Percentiles rank a stretch among this genome's conserved stretches.
These are phyloP conservation scores for Drosophila hydei DNA, from an alignment of 1,140 invertebrate genomes.

Conservation along the genomic window DNA sequence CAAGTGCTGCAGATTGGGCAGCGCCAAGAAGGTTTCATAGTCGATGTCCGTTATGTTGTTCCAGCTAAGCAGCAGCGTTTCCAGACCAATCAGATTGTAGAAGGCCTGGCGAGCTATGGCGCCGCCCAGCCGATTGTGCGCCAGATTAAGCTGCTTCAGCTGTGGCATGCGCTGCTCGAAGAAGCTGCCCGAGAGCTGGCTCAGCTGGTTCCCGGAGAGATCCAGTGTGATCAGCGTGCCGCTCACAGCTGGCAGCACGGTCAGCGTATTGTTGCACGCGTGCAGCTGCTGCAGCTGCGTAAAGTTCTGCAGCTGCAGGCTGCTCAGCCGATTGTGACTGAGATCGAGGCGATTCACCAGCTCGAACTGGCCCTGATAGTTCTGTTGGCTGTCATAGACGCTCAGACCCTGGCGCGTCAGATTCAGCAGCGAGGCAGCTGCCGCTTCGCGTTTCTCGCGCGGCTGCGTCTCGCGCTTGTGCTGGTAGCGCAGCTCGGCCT, in stretches of 20 bases:
- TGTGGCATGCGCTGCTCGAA: slow-evolving; percentile 73
- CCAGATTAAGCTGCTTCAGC: slow-evolving; percentile 87
- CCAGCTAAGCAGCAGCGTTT: slow-evolving; percentile 85
- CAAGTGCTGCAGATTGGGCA: slow-evolving; percentile 90
- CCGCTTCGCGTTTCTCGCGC: slow-evolving; percentile 4
- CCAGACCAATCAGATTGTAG: slow-evolving; percentile 78
- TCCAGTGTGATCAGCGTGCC: slow-evolving; percentile 82
- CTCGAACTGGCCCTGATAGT: slow-evolving; percentile 59
- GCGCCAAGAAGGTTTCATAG: slow-evolving; percentile 86
- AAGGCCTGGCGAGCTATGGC: slow-evolving; percentile 81
- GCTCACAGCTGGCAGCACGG: slow-evolving; percentile 36
- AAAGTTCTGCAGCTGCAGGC: slow-evolving; percentile 49
- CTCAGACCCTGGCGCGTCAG: slow-evolving; percentile 46
- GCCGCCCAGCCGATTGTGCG: slow-evolving; percentile 83
- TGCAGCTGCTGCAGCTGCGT: slow-evolving; percentile 58
- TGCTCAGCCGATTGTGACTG: slow-evolving; percentile 53
- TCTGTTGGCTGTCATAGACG: slow-evolving; percentile 53
- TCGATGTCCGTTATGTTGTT: slow-evolving; percentile 86
- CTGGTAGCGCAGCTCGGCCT: slow-evolving; percentile 67
- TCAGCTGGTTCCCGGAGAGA: slow-evolving; percentile 85
- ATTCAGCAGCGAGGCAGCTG: slow-evolving; percentile 40
- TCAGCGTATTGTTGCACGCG: slow-evolving; percentile 60
- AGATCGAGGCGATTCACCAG: slow-evolving; percentile 56
- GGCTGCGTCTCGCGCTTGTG: slow-evolving; percentile 48
- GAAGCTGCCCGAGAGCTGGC: slow-evolving; percentile 60